Conservation (phyloP, 2,113 vertebrate species). For the Varanus salvator region DNA sequence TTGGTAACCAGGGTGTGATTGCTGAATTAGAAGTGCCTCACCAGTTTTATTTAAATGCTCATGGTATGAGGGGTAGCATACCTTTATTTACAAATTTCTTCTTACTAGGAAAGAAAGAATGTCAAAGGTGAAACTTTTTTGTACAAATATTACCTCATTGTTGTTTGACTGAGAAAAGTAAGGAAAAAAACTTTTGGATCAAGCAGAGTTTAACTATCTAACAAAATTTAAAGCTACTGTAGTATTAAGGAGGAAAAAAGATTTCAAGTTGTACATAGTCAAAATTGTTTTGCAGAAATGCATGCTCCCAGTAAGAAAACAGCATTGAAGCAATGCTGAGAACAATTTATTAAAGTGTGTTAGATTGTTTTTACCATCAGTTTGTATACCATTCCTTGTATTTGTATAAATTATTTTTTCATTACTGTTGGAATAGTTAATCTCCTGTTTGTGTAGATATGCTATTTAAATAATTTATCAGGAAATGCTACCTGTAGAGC, state of each 20-base stretch:
- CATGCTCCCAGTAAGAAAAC: constrained; percentile 83
- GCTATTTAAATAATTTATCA: constrained; percentile 99
- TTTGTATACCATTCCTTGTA: constrained; percentile 87
- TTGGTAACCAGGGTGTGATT: background rate
- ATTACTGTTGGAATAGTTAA: constrained; percentile 86
- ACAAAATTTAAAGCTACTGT: constrained; percentile 87
- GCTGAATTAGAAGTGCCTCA: constrained; percentile 11
- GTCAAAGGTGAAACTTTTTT: constrained; percentile 86
- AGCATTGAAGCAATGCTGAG: constrained; percentile 79
- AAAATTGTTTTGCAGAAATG: constrained; percentile 80
- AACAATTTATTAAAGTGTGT: constrained; percentile 83
- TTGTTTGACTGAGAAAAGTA: constrained; percentile 88
- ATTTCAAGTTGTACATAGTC: constrained; percentile 93
- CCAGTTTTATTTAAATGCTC: background rate
- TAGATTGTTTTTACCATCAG: constrained; percentile 77
- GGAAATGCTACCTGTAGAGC: constrained; percentile 91
- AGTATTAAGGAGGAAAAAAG: constrained; percentile 74
- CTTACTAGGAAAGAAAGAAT: constrained; percentile 78
- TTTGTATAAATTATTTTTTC: constrained; percentile 97
- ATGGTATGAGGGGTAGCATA: constrained; percentile 34
- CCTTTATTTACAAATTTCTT: constrained; percentile 67
- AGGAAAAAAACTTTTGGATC: constrained; percentile 79
- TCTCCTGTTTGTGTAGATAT: constrained; percentile 95
- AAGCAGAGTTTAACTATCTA: constrained; percentile 87
- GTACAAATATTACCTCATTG: constrained; percentile 99